A percentile compares a stretch with the other conserved stretches of the same genome.
phyloP scores from a whole-genome alignment of 2,113 vertebrate species.

The Raja brachyura region DNA sequence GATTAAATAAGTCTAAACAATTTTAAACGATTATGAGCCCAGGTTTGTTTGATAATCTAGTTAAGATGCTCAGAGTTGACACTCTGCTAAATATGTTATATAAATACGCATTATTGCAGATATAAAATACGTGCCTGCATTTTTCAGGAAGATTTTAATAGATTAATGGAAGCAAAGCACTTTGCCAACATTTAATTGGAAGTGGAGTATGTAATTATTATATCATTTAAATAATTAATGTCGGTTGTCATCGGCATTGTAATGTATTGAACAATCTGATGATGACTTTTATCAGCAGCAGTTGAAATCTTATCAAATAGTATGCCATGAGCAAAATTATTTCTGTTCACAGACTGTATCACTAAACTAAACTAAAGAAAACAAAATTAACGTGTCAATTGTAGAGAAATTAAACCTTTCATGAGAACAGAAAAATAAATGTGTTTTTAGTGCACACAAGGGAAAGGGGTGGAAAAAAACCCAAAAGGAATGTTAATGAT shows the following conservation, averaged over 20 bases:
- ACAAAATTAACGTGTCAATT: too few relatives aligned
- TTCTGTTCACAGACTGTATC: background rate
- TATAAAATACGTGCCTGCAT: background rate
- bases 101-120: background rate
- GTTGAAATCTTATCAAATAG: conserved; percentile 2
- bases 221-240: background rate
- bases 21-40: too few relatives aligned
- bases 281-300: background rate
- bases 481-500: too few relatives aligned
- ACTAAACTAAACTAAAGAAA: too few relatives aligned
- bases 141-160: background rate
- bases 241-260: background rate
- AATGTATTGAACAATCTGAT: background rate
- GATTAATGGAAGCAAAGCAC: conserved; percentile 1
- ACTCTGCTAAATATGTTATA: too few relatives aligned
- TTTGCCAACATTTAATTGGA: background rate
- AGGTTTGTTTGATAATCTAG: too few relatives aligned
- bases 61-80: too few relatives aligned
- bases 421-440: too few relatives aligned
- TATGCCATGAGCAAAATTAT: background rate
- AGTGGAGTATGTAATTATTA: background rate
- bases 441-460: too few relatives aligned
- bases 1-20: too few relatives aligned
- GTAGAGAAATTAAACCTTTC: too few relatives aligned
- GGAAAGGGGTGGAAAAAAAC: too few relatives aligned